These are phyloP conservation scores for Listrodromus nycthemerus DNA, from an alignment of 2,888 invertebrate genomes.

Conservation along the genomic window DNA sequence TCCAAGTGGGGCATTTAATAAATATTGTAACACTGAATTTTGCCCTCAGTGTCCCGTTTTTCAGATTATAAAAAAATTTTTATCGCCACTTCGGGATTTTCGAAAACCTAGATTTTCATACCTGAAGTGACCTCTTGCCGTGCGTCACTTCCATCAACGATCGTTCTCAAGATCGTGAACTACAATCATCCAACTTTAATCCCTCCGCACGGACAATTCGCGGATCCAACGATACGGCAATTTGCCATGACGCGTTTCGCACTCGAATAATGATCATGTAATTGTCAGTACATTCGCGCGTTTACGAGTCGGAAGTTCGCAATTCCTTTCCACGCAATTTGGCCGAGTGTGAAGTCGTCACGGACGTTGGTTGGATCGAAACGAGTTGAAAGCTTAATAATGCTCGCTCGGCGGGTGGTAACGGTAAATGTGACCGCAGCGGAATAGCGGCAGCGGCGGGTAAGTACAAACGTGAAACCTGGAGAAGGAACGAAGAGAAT, in stretches of 20 bases:
- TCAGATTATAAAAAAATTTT: too few relatives aligned
- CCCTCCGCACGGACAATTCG: neutral
- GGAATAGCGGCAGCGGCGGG: conserved; percentile 49
- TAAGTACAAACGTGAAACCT: conserved; percentile 52
- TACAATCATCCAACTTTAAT: too few relatives aligned
- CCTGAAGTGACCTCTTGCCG: too few relatives aligned
- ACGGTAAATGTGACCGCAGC: conserved; percentile 65
- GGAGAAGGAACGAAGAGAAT: conserved; percentile 44
- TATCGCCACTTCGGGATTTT: too few relatives aligned
- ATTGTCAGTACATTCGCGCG: conserved; percentile 52
- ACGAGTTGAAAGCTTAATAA: conserved; percentile 64
- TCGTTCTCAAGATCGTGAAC: too few relatives aligned
- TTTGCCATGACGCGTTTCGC: neutral
- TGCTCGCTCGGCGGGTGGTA: conserved; percentile 67
- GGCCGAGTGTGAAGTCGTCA: conserved; percentile 69
- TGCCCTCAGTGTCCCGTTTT: too few relatives aligned
- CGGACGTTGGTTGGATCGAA: conserved; percentile 37
- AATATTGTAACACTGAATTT: too few relatives aligned
- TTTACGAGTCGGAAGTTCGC: conserved; percentile 69
- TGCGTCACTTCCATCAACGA: too few relatives aligned
- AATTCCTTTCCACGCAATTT: conserved; percentile 79
- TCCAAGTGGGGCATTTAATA: too few relatives aligned
- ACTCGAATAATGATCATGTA: conserved; percentile 43
- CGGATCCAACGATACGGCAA: neutral
- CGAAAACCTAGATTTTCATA: too few relatives aligned